phyloP scores from a whole-genome alignment of 2,113 vertebrate species.

The Campylomormyrus tamandua region DNA sequence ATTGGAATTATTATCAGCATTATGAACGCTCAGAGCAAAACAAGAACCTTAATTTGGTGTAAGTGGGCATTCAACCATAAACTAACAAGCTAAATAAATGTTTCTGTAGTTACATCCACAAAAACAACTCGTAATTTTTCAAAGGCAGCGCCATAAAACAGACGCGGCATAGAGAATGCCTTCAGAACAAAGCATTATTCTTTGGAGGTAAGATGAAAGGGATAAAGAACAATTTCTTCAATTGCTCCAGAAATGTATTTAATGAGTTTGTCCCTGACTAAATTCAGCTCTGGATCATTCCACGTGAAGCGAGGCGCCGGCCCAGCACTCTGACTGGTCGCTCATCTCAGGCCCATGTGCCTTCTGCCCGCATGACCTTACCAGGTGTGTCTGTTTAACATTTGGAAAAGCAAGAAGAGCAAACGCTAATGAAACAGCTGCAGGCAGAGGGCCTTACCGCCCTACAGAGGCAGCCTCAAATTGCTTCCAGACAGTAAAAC shows the following conservation, averaged over 20 bases:
- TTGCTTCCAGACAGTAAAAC: slow-evolving; percentile 13
- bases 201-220: neutral
- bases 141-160: neutral
- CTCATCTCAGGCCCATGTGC: neutral
- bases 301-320: neutral
- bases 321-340: too few relatives aligned
- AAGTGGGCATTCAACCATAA: neutral
- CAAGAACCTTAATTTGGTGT: neutral
- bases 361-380: neutral
- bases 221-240: neutral
- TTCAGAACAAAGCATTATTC: neutral
- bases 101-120: neutral
- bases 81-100: neutral
- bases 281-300: neutral
- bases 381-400: slow-evolving; percentile 18
- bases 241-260: neutral
- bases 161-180: neutral
- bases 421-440: slow-evolving; percentile 8
- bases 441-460: neutral
- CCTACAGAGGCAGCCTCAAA: neutral
- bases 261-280: neutral
- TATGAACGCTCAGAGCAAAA: neutral
- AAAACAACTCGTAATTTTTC: neutral
- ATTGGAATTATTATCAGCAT: neutral
- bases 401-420: neutral